Conservation (phyloP, 1,140 invertebrate species). For the Habropoda laboriosa region DNA sequence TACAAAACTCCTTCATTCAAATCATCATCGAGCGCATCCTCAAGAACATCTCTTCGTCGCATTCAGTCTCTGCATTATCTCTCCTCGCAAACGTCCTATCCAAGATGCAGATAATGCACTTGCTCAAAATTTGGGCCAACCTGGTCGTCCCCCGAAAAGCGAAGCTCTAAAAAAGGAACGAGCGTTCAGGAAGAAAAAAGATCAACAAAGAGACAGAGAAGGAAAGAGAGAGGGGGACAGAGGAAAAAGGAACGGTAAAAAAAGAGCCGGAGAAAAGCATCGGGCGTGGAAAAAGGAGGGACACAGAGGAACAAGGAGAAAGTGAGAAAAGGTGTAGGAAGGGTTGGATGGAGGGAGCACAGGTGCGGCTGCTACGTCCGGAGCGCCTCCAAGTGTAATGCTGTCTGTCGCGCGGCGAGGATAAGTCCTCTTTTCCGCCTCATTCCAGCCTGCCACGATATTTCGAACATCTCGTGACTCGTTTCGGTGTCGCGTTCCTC, state of each 20-base stretch:
- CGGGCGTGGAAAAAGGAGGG: background rate
- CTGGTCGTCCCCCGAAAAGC: background rate
- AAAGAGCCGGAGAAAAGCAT: background rate
- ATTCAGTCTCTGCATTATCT: too few species aligned
- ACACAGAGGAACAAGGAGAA: slow-evolving; percentile 12
- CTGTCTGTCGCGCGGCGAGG: slow-evolving; percentile 48
- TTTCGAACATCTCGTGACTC: slow-evolving; percentile 17
- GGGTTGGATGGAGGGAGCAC: slow-evolving; percentile 60
- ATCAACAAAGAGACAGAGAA: background rate
- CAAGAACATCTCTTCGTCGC: too few species aligned
- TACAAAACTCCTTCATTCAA: too few species aligned
- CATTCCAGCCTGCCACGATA: background rate
- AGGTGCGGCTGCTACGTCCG: slow-evolving; percentile 64
- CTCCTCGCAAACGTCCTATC: too few species aligned
- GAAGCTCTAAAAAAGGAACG: background rate
- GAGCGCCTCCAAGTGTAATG: slow-evolving; percentile 43
- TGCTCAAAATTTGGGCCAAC: background rate
- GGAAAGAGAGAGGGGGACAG: too few species aligned
- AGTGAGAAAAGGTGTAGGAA: slow-evolving; percentile 39
- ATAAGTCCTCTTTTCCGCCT: slow-evolving; percentile 18
- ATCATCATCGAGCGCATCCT: too few species aligned
- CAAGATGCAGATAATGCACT: background rate
- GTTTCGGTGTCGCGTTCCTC: slow-evolving; percentile 10
- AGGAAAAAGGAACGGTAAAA: background rate
- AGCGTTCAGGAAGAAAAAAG: background rate